Evolutionary conservation across 1,140 invertebrate species (phyloP).

Genomic region (Physella acuta): DNA sequence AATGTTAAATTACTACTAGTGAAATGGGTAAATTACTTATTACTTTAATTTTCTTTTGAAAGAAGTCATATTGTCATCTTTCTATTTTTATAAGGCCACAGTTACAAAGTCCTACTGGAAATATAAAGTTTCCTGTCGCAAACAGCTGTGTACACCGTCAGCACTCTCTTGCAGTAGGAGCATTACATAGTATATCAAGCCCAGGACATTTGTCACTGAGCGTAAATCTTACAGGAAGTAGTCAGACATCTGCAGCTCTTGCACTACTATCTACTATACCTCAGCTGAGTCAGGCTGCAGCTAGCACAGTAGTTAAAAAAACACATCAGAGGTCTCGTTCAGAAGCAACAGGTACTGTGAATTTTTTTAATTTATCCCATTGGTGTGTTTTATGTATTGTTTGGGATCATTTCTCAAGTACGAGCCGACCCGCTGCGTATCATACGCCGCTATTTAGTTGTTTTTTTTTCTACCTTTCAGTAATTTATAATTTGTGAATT

Average conservation of each 20-base stretch:
- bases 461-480: too few species aligned
- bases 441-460: too few species aligned
- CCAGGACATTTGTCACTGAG: slow-evolving; percentile 8
- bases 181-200: slow-evolving; percentile 31
- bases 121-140: neutral
- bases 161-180: slow-evolving; percentile 17
- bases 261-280: slow-evolving; percentile 21
- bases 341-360: slow-evolving; percentile 78
- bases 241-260: slow-evolving; percentile 11
- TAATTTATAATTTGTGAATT: too few species aligned
- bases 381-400: neutral
- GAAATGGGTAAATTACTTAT: too few species aligned
- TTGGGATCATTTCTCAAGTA: neutral
- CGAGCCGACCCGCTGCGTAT: too few species aligned
- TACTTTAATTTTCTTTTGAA: too few species aligned
- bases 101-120: slow-evolving; percentile 11
- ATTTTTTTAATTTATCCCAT: too few species aligned
- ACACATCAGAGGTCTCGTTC: slow-evolving; percentile 86
- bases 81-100: slow-evolving; percentile 1
- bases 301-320: slow-evolving; percentile 57
- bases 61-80: too few species aligned
- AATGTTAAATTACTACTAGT: too few species aligned
- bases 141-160: neutral
- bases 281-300: slow-evolving; percentile 11
- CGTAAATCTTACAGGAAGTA: neutral